phyloP scores from a whole-genome alignment of 2,797 vertebrate genomes.

The Takifugu rubripes region DNA sequence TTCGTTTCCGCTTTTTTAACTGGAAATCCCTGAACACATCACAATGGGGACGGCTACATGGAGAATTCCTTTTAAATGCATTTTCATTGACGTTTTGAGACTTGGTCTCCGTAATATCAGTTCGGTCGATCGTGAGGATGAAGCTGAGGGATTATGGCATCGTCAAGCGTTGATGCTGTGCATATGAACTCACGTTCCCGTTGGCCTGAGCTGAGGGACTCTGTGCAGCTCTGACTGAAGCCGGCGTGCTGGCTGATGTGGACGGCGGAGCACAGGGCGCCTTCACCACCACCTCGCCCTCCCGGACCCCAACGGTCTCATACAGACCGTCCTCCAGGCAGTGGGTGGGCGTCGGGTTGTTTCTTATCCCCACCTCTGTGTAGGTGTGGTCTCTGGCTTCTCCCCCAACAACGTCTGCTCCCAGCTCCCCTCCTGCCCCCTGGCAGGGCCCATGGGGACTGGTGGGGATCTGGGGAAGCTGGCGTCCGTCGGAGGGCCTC shows the following conservation, averaged over 20 bases:
- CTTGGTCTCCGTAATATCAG: too few species aligned
- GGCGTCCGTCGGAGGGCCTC: constrained; percentile 63
- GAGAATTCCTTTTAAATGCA: too few species aligned
- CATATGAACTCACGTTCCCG: constrained; percentile 47
- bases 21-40: too few species aligned
- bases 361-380: constrained; percentile 72
- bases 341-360: constrained; percentile 60
- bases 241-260: constrained; percentile 48
- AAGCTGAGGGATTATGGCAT: too few species aligned
- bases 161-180: neutral
- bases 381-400: constrained; percentile 72
- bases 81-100: too few species aligned
- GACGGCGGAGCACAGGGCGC: constrained; percentile 39
- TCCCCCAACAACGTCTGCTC: constrained; percentile 31
- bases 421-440: constrained; percentile 41
- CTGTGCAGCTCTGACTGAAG: constrained; percentile 46
- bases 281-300: constrained; percentile 45
- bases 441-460: constrained; percentile 52
- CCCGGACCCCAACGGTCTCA: constrained; percentile 72
- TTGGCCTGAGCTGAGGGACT: constrained; percentile 54
- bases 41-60: too few species aligned
- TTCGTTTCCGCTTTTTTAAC: too few species aligned
- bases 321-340: constrained; percentile 76
- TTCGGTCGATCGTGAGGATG: too few species aligned
- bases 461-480: constrained; percentile 71